phyloP scores from a whole-genome alignment of 1,140 invertebrate species.

The Ceratina australensis region DNA sequence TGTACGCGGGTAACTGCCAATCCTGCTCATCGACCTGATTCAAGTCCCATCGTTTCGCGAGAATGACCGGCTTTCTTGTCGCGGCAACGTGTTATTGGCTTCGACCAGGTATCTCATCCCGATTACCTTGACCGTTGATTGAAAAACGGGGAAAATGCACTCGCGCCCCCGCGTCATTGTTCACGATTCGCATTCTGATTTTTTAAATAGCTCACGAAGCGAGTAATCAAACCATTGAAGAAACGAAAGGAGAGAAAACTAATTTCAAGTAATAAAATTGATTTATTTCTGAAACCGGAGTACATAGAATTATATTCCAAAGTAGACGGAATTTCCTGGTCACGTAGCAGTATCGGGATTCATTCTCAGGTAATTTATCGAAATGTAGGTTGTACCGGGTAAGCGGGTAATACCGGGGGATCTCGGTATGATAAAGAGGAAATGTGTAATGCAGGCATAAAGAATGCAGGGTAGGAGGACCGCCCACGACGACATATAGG shows the following conservation, averaged over 20 bases:
- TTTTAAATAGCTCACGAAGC: too few relatives aligned
- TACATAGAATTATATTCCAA: conserved; percentile 36
- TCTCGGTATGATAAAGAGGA: neutral
- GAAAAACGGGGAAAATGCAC: neutral
- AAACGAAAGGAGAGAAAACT: neutral
- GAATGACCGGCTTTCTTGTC: conserved; percentile 8
- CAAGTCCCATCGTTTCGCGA: neutral
- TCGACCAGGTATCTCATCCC: neutral
- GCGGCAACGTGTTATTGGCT: neutral
- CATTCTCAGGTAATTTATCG: conserved; percentile 36
- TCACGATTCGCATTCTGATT: too few relatives aligned
- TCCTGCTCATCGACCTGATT: neutral
- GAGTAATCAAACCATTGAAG: too few relatives aligned
- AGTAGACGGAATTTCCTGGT: conserved; percentile 28
- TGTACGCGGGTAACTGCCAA: too few relatives aligned
- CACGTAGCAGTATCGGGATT: conserved; percentile 15
- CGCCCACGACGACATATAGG: conserved; percentile 15
- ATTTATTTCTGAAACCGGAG: conserved; percentile 14
- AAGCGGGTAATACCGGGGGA: conserved; percentile 13
- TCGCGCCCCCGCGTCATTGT: neutral
- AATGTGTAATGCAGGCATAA: neutral
- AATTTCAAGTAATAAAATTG: conserved; percentile 29
- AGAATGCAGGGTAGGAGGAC: neutral
- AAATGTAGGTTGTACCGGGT: neutral
- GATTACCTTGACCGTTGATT: conserved; percentile 13